Percentiles rank a stretch among this genome's conserved stretches.
These are phyloP conservation scores for Blastobasis adustella DNA, from an alignment of 2,888 invertebrate genomes.

Conservation along the genomic window DNA sequence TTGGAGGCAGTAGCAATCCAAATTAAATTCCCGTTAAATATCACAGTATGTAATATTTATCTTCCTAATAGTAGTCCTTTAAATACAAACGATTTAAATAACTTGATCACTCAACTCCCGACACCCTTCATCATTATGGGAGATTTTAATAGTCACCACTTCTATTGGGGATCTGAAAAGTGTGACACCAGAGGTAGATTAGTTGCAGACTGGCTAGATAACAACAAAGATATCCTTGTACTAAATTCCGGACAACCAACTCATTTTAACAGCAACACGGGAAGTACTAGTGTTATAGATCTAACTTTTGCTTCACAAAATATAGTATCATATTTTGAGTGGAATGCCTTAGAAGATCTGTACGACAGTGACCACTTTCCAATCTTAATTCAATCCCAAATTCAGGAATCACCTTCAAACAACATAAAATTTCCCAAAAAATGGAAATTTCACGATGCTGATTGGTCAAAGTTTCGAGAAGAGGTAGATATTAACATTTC, in stretches of 20 bases:
- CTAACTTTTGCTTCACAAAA: slow-evolving; percentile 12
- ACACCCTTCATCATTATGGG: too few species aligned
- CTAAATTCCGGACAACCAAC: slow-evolving; percentile 8
- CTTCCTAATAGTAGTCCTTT: slow-evolving; percentile 7
- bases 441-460: slow-evolving; percentile 6
- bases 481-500: slow-evolving; percentile 3
- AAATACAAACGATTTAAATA: slow-evolving; percentile 5
- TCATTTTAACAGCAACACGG: slow-evolving; percentile 8
- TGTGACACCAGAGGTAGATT: slow-evolving; percentile 10
- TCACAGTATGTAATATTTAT: slow-evolving; percentile 10
- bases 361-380: slow-evolving; percentile 15
- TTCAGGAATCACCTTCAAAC: background rate
- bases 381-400: slow-evolving; percentile 3
- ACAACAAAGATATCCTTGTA: background rate
- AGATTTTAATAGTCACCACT: slow-evolving; percentile 8
- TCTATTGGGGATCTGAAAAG: slow-evolving; percentile 11
- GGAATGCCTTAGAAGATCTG: slow-evolving; percentile 14
- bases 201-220: slow-evolving; percentile 6
- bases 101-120: too few species aligned
- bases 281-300: slow-evolving; percentile 10
- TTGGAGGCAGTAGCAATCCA: slow-evolving; percentile 7
- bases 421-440: slow-evolving; percentile 1
- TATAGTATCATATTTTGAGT: slow-evolving; percentile 15
- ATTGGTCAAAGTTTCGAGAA: slow-evolving; percentile 1
- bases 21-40: slow-evolving; percentile 6